A percentile compares a stretch with the other conserved stretches of the same genome.
These are phyloP conservation scores for Empis stercorea DNA, from an alignment of 2,888 invertebrate species.

Conservation along the genomic window DNA sequence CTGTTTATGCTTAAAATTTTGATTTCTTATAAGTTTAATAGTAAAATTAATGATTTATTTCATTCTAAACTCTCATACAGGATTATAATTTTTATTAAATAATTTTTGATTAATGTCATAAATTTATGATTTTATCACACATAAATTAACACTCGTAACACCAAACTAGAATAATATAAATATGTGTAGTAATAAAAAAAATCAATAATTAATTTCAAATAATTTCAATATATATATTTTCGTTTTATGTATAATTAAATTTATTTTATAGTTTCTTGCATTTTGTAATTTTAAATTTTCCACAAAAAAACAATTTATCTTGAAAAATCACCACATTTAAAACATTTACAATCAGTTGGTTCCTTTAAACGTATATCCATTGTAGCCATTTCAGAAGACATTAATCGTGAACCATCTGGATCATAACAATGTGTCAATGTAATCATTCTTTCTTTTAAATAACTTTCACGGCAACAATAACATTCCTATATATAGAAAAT, in stretches of 20 bases:
- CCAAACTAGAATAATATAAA: no score
- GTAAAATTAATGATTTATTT: no score
- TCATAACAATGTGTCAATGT: conserved; percentile 77
- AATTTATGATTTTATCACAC: no score
- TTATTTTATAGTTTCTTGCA: background rate
- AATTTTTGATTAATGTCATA: no score
- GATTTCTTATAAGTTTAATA: no score
- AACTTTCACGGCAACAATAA: conserved; percentile 82
- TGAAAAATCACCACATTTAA: conserved; percentile 76
- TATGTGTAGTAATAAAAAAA: no score
- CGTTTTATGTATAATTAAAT: background rate
- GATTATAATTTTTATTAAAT: no score
- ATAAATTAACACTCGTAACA: no score
- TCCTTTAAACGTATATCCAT: conserved; percentile 77
- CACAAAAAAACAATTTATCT: conserved; percentile 39
- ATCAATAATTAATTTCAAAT: no score
- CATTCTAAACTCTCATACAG: no score
- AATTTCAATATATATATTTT: no score
- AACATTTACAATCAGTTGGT: conserved; percentile 82
- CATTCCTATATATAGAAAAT: conserved; percentile 50
- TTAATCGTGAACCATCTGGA: conserved; percentile 68
- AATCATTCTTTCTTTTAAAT: conserved; percentile 65
- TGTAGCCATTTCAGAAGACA: conserved; percentile 50
- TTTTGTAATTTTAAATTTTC: background rate
- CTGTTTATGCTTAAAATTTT: no score